phyloP scores from a whole-genome alignment of 2,888 invertebrate genomes.

The Tachina fera region DNA sequence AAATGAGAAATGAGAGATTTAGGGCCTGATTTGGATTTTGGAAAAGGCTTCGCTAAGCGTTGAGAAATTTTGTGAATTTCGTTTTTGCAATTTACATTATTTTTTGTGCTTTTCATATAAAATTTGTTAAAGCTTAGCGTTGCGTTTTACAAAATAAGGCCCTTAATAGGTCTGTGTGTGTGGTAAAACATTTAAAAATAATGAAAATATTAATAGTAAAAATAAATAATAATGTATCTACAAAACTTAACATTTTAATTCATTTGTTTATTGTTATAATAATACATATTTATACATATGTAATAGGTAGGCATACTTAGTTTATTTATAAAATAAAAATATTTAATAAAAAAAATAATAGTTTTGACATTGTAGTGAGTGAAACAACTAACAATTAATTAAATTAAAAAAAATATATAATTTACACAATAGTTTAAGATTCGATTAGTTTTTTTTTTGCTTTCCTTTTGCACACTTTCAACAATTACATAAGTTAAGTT shows the following conservation, averaged over 20 bases:
- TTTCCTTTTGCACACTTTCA: conserved; percentile 16
- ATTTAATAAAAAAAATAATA: not conserved
- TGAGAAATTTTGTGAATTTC: too few relatives aligned
- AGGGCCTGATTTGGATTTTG: not conserved
- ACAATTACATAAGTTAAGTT: not conserved
- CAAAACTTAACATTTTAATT: conserved; percentile 53
- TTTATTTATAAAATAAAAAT: conserved; percentile 16
- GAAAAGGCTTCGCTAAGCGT: not conserved
- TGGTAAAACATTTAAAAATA: conserved; percentile 13
- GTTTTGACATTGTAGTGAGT: conserved; percentile 5
- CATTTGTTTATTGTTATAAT: conserved; percentile 28
- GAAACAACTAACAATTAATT: conserved; percentile 13
- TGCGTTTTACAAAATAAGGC: too few relatives aligned
- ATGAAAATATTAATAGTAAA: conserved; percentile 30
- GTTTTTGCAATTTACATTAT: too few relatives aligned
- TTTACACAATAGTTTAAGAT: conserved; percentile 37
- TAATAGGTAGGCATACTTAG: conserved; percentile 10
- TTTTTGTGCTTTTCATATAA: too few relatives aligned
- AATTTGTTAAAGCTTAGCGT: too few relatives aligned
- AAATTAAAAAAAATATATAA: conserved; percentile 19
- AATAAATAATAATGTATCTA: conserved; percentile 65
- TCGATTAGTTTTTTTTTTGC: not conserved
- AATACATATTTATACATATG: conserved; percentile 40
- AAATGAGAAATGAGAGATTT: conserved; percentile 39
- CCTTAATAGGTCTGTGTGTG: too few relatives aligned